phyloP scores from a whole-genome alignment of 1,140 invertebrate genomes.

The Oedothorax gibbosus region DNA sequence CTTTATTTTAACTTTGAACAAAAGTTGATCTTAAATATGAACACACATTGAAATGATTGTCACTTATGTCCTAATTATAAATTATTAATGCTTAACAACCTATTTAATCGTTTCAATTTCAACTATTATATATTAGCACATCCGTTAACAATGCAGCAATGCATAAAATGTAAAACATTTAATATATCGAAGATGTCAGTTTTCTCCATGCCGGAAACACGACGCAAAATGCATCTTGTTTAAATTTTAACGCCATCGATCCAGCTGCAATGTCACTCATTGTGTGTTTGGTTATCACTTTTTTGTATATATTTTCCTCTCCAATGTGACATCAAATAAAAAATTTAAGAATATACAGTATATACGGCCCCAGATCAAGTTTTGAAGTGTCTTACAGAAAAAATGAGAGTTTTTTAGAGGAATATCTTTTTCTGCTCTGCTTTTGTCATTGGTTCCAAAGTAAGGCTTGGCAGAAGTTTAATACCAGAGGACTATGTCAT shows the following conservation, averaged over 20 bases:
- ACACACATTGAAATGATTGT: no score
- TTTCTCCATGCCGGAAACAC: not conserved
- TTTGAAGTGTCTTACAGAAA: slow-evolving; percentile 24
- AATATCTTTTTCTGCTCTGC: slow-evolving; percentile 2
- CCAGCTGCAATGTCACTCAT: slow-evolving; percentile 9
- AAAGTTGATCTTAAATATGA: no score
- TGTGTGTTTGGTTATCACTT: not conserved
- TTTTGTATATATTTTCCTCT: slow-evolving; percentile 16
- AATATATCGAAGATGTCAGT: no score
- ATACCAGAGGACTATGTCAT: not conserved
- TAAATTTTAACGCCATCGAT: slow-evolving; percentile 19
- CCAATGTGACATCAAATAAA: slow-evolving; percentile 12
- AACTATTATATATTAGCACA: no score
- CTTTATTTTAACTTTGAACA: no score
- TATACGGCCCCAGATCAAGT: slow-evolving; percentile 20
- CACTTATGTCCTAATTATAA: no score
- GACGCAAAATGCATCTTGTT: slow-evolving; percentile 7
- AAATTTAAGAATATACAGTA: slow-evolving; percentile 15
- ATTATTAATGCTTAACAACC: no score
- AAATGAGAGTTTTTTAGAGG: not conserved
- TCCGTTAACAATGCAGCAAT: no score
- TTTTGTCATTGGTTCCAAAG: slow-evolving; percentile 1
- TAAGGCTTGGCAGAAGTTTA: slow-evolving; percentile 1
- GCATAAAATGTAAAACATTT: no score
- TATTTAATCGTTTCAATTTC: no score